A percentile compares a stretch with the other conserved stretches of the same genome.
Evolutionary conservation across 2,888 invertebrate genomes (phyloP).

Genomic region (Meteorus colon): DNA sequence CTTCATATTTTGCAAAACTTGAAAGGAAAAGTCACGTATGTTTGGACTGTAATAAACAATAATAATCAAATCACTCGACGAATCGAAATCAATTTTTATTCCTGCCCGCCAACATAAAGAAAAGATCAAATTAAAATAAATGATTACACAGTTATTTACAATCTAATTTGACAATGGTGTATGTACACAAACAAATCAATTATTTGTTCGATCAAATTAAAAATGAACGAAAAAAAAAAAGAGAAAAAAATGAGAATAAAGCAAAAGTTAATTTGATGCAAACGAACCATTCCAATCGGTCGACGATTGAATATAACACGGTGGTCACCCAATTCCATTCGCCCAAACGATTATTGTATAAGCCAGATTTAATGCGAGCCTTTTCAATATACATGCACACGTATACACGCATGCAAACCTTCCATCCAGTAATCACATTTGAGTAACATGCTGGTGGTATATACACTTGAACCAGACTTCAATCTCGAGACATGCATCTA

Average conservation of each 20-base stretch:
- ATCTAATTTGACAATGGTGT: background rate
- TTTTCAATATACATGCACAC: background rate
- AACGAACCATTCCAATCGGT: constrained; percentile 14
- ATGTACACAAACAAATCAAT: background rate
- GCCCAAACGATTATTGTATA: constrained; percentile 26
- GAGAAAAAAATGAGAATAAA: constrained; percentile 21
- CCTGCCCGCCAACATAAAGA: background rate
- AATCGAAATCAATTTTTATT: background rate
- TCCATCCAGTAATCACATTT: constrained; percentile 42
- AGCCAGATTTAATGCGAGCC: constrained; percentile 36
- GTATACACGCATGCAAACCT: background rate
- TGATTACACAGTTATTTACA: background rate
- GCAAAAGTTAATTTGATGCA: constrained; percentile 10
- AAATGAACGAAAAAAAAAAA: background rate
- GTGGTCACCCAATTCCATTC: background rate
- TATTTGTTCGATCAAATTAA: background rate
- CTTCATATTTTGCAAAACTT: background rate
- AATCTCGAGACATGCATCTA: constrained; percentile 30
- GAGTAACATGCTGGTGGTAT: constrained; percentile 17
- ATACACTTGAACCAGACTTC: constrained; percentile 21
- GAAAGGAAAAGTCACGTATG: constrained; percentile 58
- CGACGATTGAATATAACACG: constrained; percentile 12
- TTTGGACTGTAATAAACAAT: constrained; percentile 59
- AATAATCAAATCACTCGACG: background rate
- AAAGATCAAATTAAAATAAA: background rate